Conservation (phyloP, 2,113 vertebrate genomes). For the Corythornis madagascariensis region DNA sequence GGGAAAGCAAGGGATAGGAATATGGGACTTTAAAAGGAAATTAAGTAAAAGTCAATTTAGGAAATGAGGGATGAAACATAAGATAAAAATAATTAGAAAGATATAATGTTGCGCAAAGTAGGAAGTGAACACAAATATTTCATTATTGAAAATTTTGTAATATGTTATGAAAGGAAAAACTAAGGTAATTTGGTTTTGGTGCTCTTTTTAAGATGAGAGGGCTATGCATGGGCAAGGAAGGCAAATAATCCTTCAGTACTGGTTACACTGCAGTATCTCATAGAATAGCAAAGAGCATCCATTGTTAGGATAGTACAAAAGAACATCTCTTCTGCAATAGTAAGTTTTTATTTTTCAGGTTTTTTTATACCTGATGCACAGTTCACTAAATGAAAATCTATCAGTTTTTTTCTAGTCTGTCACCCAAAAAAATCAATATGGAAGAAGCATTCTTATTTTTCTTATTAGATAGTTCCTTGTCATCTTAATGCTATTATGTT, state of each 20-base stretch:
- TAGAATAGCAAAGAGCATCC: not conserved
- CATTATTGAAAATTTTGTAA: not conserved
- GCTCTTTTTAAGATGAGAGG: not conserved
- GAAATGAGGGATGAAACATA: not conserved
- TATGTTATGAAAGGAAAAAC: not conserved
- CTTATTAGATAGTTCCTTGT: not conserved
- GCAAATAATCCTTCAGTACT: not conserved
- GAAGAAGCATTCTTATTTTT: not conserved
- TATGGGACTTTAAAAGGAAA: not conserved
- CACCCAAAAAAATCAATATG: not conserved
- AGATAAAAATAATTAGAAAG: not conserved
- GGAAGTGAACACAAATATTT: not conserved
- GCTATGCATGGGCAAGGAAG: not conserved
- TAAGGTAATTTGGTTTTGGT: not conserved
- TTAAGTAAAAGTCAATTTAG: not conserved
- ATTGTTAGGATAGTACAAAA: not conserved
- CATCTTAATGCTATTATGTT: not conserved
- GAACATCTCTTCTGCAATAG: not conserved
- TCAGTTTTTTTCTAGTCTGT: not conserved
- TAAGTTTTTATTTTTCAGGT: not conserved
- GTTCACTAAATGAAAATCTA: not conserved
- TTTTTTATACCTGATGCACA: not conserved
- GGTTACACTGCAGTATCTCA: not conserved
- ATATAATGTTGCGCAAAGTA: not conserved
- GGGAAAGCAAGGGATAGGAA: not conserved